Evolutionary conservation across 2,888 invertebrate genomes (phyloP), one percentile per base, ranked within the genome.

Genomic region (Cataglyphis albicans): DNA sequence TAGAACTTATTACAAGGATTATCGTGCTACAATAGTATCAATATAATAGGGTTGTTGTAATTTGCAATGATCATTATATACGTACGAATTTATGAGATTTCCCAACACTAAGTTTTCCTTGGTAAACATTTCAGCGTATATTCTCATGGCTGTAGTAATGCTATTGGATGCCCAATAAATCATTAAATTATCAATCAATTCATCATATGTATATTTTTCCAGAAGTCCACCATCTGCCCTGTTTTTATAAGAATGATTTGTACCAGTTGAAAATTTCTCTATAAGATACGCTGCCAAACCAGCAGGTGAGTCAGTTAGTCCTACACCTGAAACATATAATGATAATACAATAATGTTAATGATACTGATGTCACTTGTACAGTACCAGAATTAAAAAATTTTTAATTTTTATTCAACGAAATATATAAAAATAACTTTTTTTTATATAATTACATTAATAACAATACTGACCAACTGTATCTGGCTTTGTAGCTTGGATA

Each of bases 281-380:
- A 99, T 93, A 63, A 98, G 97, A 91, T 98, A 98, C 0, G 98
- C 98, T 0, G 98, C 98, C 78, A 99, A 94, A 0, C 98, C 98
- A 0, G 97, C 96, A 0, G 99, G 98, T 0, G 97, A 97, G 90
- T 98, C 97, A n/a, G 95, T 95, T 59, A 98, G 92, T 0, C 95
- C 97, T 0, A 96, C 95, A 15, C 98, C 97, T 97, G 90, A 48
- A 74, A 63, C 44, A 32, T 6, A 32, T 32, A 4, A 6, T 32
- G 32, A 32, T 0, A 6, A 32, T 6, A 32, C 32, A 32, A 32
- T 32, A 25, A 25, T 25, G 32, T 32, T 38, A 2, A 52, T 15
- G 0, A 32, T 55, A 35, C 10, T 15, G 32, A 12, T 57, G 35
- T 55, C 10, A 15, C 18, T 29, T 18, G 15, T 67, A 25, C 6